Evolutionary conservation across 2,113 vertebrate genomes (phyloP), one percentile per base, ranked within the genome.

Genomic region (Glareola pratincola): DNA sequence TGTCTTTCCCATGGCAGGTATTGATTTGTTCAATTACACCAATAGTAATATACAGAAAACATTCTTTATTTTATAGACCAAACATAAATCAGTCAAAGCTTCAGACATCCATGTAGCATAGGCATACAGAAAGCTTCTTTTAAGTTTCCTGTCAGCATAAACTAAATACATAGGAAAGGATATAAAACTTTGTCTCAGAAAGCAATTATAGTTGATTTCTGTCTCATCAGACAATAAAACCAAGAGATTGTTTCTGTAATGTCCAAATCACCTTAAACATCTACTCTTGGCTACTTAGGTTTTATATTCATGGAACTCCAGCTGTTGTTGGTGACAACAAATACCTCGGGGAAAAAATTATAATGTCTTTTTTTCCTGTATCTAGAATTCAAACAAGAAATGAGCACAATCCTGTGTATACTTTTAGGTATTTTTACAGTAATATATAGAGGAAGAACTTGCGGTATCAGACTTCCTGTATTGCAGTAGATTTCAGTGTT

Each of bases 401-500:
- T 6, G 45, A 53, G 26, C 21, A 59, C 27, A 69, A 57, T 59
- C 12, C 23, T 56, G 6, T 57, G 20, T 3, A 1, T 39, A 75
- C 48, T 83, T 85, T 71, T 48, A 77, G 60, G 37, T 89, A 54
- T 57, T 89, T 93, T 74, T 86, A 50, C 41, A 67, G 17, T 71
- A 56, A 47, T 47, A 41, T 14, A 20, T 37, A 78, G 56, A 85
- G 94, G 68, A 96, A 95, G 68, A 56, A 63, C 56, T 94, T 91
- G 86, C 36, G 89, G 86, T 89, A 51, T 30, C 60, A 94, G 73
- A 72, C 77, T 91, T 96, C 91, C 76, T 91, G 73, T 72, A 87
- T 89, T 91, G 64, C 80, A 72, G 63, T 67, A 78, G n/a, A 59
- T 86, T 80, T 64, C 67, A 57, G 59, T 68, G 34, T 78, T 71